Conservation (phyloP, 2,888 invertebrate genomes). For the Phalangium opilio region DNA sequence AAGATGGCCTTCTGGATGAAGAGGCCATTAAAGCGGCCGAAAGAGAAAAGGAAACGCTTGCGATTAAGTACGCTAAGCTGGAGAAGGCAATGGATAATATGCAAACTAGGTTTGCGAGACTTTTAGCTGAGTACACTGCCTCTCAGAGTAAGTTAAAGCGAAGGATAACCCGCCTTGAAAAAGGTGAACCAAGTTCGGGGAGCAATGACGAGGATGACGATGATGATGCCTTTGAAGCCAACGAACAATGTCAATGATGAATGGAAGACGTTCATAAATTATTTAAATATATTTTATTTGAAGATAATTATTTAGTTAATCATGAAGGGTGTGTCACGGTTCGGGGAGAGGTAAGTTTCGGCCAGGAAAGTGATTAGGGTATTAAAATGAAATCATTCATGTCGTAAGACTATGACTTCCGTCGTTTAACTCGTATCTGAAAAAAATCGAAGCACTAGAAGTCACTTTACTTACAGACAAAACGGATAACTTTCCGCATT, state of each 20-base stretch:
- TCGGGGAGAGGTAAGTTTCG: too few species aligned
- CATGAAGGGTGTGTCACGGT: too few species aligned
- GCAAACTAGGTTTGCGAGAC: conserved; percentile 34
- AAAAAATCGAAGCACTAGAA: too few species aligned
- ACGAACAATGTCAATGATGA: background rate
- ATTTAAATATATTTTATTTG: too few species aligned
- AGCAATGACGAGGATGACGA: background rate
- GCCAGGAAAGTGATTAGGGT: too few species aligned
- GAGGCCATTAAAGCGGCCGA: conserved; percentile 45
- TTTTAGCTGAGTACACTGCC: conserved; percentile 37
- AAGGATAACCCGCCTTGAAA: conserved; percentile 27
- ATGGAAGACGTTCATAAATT: too few species aligned
- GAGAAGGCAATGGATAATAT: conserved; percentile 30
- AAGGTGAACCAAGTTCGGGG: conserved; percentile 5
- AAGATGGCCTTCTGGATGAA: conserved; percentile 77
- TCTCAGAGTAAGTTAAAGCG: conserved; percentile 35
- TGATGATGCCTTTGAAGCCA: background rate
- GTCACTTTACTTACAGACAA: too few species aligned
- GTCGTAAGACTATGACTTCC: too few species aligned
- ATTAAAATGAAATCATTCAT: too few species aligned
- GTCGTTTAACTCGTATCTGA: too few species aligned
- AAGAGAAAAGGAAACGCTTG: conserved; percentile 26
- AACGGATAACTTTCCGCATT: too few species aligned
- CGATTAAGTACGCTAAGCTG: conserved; percentile 25
- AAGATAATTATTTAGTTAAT: too few species aligned